Evolutionary conservation across 1,140 invertebrate genomes (phyloP), one percentile per base, ranked within the genome.

Genomic region (Calephelis virginiensis): DNA sequence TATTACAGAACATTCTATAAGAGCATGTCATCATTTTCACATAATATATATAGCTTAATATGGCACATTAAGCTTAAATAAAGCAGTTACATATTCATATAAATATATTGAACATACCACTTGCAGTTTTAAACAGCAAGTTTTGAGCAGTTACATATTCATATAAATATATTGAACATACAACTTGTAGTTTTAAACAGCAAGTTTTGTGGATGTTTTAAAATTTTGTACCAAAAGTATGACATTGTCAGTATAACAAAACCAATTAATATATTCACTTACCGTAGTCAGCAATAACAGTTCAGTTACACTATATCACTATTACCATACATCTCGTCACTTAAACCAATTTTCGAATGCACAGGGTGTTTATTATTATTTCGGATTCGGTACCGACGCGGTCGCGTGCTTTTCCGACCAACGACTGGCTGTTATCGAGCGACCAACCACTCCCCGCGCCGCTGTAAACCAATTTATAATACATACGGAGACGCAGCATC

Each of bases 381-480:
- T 73, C 63, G 68, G 70, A 67, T 63, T 65, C 61, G 66, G 63
- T 69, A 62, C 72, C 71, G 70, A 71, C 64, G 74, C 75, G 76
- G 63, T 66, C 78, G 76, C 74, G 66, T 72, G 71, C 76, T 77
- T 66, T 60, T 79, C 80, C 77, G 69, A 77, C 64, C 74, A 78
- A 75, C 81, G 77, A 90, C 88, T 90, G 84, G 77, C 76, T 79
- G 78, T 77, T 90, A 90, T 90, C 83, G 88, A 90, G 86, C 88
- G 88, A 71, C 72, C 74, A 43, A 74, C 71, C 79, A 73, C 83
- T 84, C 81, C 86, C 87, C 82, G 78, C 85, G 78, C 88, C 81
- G 73, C 85, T 87, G 85, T 90, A 89, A 90, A 90, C 86, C 87
- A 90, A 90, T 90, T 90, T 89, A 90, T 90, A 90, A 90, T 90